Evolutionary conservation across 2,888 invertebrate genomes (phyloP).

Genomic region (Drosophila differens): DNA sequence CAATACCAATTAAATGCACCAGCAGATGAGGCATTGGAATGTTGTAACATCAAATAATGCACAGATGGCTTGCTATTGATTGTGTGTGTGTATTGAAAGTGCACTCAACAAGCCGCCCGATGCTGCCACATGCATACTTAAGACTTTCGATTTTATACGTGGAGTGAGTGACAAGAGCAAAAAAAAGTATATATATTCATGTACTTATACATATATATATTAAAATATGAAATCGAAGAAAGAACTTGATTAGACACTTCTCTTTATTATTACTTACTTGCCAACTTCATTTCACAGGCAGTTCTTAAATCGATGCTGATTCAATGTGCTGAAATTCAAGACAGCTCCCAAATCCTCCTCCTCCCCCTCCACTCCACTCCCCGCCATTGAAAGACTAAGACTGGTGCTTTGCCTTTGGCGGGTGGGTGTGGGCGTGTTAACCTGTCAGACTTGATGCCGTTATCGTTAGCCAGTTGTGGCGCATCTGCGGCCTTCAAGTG

Average conservation of each 20-base stretch:
- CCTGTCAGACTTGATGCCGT: constrained; percentile 22
- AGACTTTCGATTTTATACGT: background rate
- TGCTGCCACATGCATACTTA: constrained; percentile 2
- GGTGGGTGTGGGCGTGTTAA: background rate
- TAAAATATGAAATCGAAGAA: background rate
- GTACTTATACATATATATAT: background rate
- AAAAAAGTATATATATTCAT: background rate
- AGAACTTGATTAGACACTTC: background rate
- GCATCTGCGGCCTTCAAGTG: constrained; percentile 34
- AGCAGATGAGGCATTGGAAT: background rate
- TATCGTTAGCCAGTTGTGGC: constrained; percentile 20
- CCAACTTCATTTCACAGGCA: background rate
- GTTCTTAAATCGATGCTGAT: background rate
- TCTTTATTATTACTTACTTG: too few species aligned
- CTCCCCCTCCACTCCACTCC: background rate
- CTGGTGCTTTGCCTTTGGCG: background rate
- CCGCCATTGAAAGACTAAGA: background rate
- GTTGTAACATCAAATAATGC: constrained; percentile 2
- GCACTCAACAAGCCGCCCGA: constrained; percentile 38
- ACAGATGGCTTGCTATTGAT: constrained; percentile 53
- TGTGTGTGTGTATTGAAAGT: constrained; percentile 46
- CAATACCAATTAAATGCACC: constrained; percentile 4
- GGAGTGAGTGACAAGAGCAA: background rate
- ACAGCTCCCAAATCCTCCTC: background rate
- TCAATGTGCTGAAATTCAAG: background rate